Base-by-base conservation (phyloP, 2,113 vertebrate genomes). In the Phyllostomus hastatus region DNA sequence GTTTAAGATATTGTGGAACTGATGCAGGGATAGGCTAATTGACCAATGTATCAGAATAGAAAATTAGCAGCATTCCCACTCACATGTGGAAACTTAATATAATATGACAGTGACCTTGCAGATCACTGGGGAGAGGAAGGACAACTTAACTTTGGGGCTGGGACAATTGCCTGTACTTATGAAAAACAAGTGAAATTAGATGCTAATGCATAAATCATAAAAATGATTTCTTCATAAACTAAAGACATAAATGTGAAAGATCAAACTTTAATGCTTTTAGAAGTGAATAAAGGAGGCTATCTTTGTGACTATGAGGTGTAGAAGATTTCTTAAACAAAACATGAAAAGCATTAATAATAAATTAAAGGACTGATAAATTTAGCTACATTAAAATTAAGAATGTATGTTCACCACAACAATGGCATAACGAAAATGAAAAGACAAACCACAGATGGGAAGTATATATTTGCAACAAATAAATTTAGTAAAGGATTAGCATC, bases 321-420 rank as follows among this genome's bases (percentile, higher is more conserved):
- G 76, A 79, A 79, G 50, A 59, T 66, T 83, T 95, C 69, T 83
- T 90, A 64, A 90, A 91, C 61, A 64, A 73, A 95, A 72, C 66
- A 73, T 46, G 54, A 38, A 83, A 59, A 35, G 16, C 57, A 84
- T 91, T 86, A 84, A 96, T 90, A 93, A 79, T 86, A 64, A 81
- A 96, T 96, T 85, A 59, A 89, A 94, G 61, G 50, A 24, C 50
- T 20, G 73, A 80, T 78, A 79, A 2, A 80, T 82, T 86, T 80
- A 96, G 81, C 85, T 91, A n/a, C 69, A 43, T 87, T 78, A 80
- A 96, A 83, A 91, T 90, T 83, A 91, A 90, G 93, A 94, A 94
- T 33, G 24, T 57, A 35, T 61, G 54, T 35, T 80, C 70, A 66
- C 43, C 31, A 17, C 91, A 88, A 97, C 75, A 91, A 80, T 50